Evolutionary conservation across 2,888 invertebrate genomes (phyloP).

Genomic region (Drosophila birchii): DNA sequence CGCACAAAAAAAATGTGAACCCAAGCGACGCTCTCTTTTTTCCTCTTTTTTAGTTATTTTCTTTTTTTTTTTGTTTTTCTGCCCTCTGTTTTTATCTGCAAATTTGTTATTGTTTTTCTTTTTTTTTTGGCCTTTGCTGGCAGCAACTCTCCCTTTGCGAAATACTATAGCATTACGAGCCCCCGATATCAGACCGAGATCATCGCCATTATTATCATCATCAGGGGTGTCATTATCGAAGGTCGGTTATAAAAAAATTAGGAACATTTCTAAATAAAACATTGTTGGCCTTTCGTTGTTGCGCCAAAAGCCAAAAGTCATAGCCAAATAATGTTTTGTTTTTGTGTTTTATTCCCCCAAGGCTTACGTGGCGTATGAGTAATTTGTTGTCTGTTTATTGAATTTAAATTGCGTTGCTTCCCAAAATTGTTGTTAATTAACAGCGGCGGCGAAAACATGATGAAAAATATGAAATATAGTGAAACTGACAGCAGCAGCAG

Average conservation of each 20-base stretch:
- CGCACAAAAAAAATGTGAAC: conserved; percentile 23
- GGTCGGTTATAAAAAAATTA: conserved; percentile 12
- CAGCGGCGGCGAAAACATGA: conserved; percentile 42
- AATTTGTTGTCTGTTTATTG: conserved; percentile 55
- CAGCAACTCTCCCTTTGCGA: conserved; percentile 16
- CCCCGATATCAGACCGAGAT: conserved; percentile 17
- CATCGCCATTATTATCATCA: conserved; percentile 34
- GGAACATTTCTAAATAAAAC: conserved; percentile 8
- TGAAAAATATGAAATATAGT: conserved; percentile 34
- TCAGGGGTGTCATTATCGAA: conserved; percentile 20
- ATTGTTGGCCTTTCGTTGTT: conserved; percentile 43
- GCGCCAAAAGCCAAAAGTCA: conserved; percentile 6
- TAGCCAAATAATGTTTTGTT: conserved; percentile 27
- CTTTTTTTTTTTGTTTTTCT: conserved; percentile 65
- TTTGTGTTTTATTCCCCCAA: conserved; percentile 19
- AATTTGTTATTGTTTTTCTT: conserved; percentile 52
- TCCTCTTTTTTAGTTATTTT: conserved; percentile 44
- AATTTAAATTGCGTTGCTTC: conserved; percentile 36
- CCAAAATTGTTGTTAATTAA: conserved; percentile 27
- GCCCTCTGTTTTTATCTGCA: conserved; percentile 68
- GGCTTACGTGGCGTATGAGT: conserved; percentile 69
- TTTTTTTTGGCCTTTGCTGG: conserved; percentile 57
- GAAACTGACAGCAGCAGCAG: conserved; percentile 2
- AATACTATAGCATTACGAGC: conserved; percentile 12
- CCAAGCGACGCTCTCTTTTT: conserved; percentile 24